Conservation (phyloP, 2,113 vertebrate genomes). For the Labrus mixtus region DNA sequence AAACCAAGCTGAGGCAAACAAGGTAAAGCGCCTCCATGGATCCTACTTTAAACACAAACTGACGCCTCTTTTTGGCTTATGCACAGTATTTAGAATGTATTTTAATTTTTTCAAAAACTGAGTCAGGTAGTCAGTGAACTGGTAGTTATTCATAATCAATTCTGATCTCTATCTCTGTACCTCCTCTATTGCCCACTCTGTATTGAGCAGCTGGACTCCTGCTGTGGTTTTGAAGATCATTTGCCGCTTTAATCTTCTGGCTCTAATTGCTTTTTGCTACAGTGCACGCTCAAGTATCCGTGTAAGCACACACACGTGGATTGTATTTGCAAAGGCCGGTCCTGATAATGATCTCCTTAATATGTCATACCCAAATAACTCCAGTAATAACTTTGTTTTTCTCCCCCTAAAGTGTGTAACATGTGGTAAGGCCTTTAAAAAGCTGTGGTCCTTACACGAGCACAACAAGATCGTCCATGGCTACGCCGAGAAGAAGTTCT, state of each 20-base stretch:
- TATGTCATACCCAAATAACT: slow-evolving; percentile 9
- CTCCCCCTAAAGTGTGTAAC: slow-evolving; percentile 87
- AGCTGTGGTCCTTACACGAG: slow-evolving; percentile 95
- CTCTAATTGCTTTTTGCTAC: slow-evolving; percentile 57
- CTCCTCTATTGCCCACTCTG: slow-evolving; percentile 23
- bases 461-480: slow-evolving; percentile 96
- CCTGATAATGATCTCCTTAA: slow-evolving; percentile 23
- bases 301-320: slow-evolving; percentile 49
- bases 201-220: slow-evolving; percentile 48
- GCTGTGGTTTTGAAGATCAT: slow-evolving; percentile 62
- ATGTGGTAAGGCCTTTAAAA: slow-evolving; percentile 96
- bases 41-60: not conserved
- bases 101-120: slow-evolving; percentile 11
- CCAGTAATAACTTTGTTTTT: not conserved
- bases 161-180: slow-evolving; percentile 31
- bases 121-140: slow-evolving; percentile 19
- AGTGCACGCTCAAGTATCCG: slow-evolving; percentile 41
- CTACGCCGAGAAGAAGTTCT: slow-evolving; percentile 95
- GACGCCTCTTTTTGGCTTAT: not conserved
- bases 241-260: slow-evolving; percentile 59
- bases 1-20: too few relatives aligned
- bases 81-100: not conserved
- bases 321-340: slow-evolving; percentile 30
- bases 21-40: too few relatives aligned
- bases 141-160: slow-evolving; percentile 24